These are phyloP conservation scores for Xiphydria camelus DNA, from an alignment of 2,888 invertebrate genomes.

Conservation along the genomic window DNA sequence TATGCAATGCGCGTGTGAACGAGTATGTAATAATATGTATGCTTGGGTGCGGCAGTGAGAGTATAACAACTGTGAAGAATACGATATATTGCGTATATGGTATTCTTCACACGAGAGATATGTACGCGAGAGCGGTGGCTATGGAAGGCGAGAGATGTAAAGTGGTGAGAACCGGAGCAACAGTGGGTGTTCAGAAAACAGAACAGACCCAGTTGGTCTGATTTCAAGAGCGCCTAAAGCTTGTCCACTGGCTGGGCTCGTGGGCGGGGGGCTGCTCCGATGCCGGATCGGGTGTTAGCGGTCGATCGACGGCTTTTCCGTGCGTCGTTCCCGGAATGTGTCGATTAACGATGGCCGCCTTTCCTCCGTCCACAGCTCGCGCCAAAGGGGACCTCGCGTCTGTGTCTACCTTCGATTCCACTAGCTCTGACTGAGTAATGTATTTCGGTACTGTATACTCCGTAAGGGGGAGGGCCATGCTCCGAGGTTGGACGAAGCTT, in stretches of 20 bases:
- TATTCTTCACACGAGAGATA: slow-evolving; percentile 28
- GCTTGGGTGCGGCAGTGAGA: slow-evolving; percentile 56
- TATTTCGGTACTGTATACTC: no score
- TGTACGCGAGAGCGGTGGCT: no score
- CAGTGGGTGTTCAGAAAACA: slow-evolving; percentile 52
- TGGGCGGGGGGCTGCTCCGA: slow-evolving; percentile 30
- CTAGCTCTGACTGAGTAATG: no score
- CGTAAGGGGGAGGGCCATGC: slow-evolving; percentile 35
- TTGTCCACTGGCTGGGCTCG: slow-evolving; percentile 43
- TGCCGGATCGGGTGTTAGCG: no score
- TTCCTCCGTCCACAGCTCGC: no score
- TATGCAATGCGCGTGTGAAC: slow-evolving; percentile 43
- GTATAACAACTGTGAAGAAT: slow-evolving; percentile 54
- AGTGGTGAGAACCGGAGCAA: slow-evolving; percentile 33
- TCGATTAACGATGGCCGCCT: no score
- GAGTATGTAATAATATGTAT: slow-evolving; percentile 54
- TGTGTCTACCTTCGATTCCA: no score
- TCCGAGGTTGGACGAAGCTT: slow-evolving; percentile 46
- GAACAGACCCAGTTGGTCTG: slow-evolving; percentile 44
- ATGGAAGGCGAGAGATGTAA: slow-evolving; percentile 37
- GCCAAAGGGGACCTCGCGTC: no score
- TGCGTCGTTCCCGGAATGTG: no score
- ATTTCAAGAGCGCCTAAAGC: slow-evolving; percentile 44
- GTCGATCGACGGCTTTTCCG: no score
- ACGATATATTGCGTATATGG: slow-evolving; percentile 19